Conservation (phyloP, 2,888 invertebrate genomes). For the Empis stercorea region DNA sequence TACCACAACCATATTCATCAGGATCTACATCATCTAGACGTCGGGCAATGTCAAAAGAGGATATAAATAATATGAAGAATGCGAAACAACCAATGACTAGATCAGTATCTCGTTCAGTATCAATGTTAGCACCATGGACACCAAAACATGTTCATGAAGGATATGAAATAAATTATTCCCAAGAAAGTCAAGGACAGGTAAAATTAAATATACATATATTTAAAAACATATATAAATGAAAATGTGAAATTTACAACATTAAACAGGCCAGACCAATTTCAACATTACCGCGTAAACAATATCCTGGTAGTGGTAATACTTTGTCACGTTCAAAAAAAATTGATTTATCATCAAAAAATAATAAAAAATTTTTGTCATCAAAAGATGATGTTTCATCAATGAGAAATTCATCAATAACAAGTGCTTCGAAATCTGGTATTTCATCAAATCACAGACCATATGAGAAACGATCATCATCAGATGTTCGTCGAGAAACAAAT, state of each 20-base stretch:
- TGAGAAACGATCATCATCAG: conserved; percentile 8
- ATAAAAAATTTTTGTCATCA: conserved; percentile 18
- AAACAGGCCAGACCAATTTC: conserved; percentile 20
- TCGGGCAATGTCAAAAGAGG: conserved; percentile 59
- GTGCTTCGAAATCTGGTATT: conserved; percentile 27
- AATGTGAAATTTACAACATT: background rate
- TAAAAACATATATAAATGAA: background rate
- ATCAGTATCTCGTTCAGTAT: conserved; percentile 66
- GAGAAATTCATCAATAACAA: conserved; percentile 23
- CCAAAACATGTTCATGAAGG: conserved; percentile 60
- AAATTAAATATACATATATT: conserved; percentile 10
- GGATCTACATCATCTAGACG: conserved; percentile 42
- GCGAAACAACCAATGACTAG: conserved; percentile 42
- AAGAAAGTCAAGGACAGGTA: conserved; percentile 37
- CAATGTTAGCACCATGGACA: conserved; percentile 73
- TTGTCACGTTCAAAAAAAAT: conserved; percentile 24
- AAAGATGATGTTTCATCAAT: conserved; percentile 29
- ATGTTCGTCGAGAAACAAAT: conserved; percentile 1
- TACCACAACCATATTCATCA: conserved; percentile 61
- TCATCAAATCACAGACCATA: conserved; percentile 21
- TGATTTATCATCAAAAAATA: conserved; percentile 19
- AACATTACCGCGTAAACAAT: conserved; percentile 30
- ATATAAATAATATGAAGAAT: conserved; percentile 37
- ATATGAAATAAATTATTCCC: conserved; percentile 67
- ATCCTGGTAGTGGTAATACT: conserved; percentile 20